These are phyloP conservation scores for Chelmon rostratus DNA, from an alignment of 2,797 vertebrate species.

Conservation along the genomic window DNA sequence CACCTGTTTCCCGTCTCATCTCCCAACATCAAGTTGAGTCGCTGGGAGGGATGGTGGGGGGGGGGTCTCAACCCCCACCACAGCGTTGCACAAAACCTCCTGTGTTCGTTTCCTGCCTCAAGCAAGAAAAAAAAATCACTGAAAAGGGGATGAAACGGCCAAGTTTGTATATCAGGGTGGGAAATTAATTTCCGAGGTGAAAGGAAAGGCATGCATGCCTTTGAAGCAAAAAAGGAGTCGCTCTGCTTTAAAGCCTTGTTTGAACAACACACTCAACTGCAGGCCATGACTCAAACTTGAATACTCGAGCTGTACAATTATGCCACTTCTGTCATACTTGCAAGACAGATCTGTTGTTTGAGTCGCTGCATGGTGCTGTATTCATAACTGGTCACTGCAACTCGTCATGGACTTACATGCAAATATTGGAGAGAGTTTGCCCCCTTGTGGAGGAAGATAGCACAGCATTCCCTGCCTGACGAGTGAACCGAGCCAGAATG, in stretches of 20 bases:
- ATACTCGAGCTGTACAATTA: slow-evolving; percentile 42
- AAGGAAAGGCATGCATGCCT: slow-evolving; percentile 59
- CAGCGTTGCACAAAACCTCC: slow-evolving; percentile 73
- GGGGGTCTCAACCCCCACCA: slow-evolving; percentile 59
- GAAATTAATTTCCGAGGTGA: slow-evolving; percentile 73
- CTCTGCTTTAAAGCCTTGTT: slow-evolving; percentile 44
- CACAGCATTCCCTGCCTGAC: background rate
- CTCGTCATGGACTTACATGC: background rate
- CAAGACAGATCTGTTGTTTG: slow-evolving; percentile 23
- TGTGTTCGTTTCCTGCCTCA: slow-evolving; percentile 76
- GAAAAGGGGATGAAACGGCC: slow-evolving; percentile 52
- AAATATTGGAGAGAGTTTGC: slow-evolving; percentile 78
- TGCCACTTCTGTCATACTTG: slow-evolving; percentile 26
- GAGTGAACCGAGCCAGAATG: background rate
- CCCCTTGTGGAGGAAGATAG: slow-evolving; percentile 78
- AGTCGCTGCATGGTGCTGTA: slow-evolving; percentile 17
- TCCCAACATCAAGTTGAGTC: slow-evolving; percentile 79
- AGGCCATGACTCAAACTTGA: slow-evolving; percentile 17
- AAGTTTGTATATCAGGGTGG: slow-evolving; percentile 65
- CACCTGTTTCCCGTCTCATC: slow-evolving; percentile 86
- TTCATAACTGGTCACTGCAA: slow-evolving; percentile 24
- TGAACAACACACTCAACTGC: slow-evolving; percentile 39
- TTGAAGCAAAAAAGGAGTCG: slow-evolving; percentile 24
- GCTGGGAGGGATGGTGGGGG: slow-evolving; percentile 53
- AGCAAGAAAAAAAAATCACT: slow-evolving; percentile 39